Base-by-base conservation (phyloP, 64 coral and sea anemone species). In the Dendronephthya gigantea region DNA sequence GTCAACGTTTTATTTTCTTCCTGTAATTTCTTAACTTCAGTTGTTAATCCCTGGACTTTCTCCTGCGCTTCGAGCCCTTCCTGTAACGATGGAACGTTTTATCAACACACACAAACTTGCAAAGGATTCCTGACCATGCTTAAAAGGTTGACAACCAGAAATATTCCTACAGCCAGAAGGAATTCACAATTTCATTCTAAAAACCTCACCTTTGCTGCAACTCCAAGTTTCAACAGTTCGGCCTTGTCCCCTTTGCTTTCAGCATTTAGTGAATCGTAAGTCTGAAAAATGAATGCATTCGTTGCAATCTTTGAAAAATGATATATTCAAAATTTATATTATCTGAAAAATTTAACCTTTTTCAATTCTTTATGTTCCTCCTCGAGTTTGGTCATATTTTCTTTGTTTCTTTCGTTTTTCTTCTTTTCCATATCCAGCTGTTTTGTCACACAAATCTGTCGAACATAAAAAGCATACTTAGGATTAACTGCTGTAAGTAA, bases 361-460 rank as follows among this genome's bases (percentile, higher is more conserved):
- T 93, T 98, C 65, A 98, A 85, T 40, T 92, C 95, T 88, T 98
- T 98, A 6, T 93, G 33, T 50, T 98, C 95, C 22, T 98, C 92
- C 50, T 98, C 95, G 13, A 92, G 90, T 70, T 93, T 98, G 8
- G 84, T 40, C 1, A 92, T 75, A 66, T 84, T 83, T 82, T 98
- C 95, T 58, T 98, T 98, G 27, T 88, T 49, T 82, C 91, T 98
- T 30, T 98, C 95, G 50, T 84, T 68, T 84, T 98, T 98, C 70
- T 55, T 98, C 82, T 98, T 98, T 35, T 98, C 95, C 87, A 90
- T 89, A 2, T 98, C 95, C n/a, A 98, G 92, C 55, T 91, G 93
- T 87, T 93, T 98, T 19, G 33, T 87, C 30, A n/a, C n/a, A n/a
- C n/a, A 90, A 33, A 68, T 98, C 95, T 98, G 17, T n/a, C 36